A percentile compares a stretch with the other conserved stretches of the same genome.
These are phyloP conservation scores for Diabrotica undecimpunctata DNA, from an alignment of 1,140 invertebrate species.

Conservation along the genomic window DNA sequence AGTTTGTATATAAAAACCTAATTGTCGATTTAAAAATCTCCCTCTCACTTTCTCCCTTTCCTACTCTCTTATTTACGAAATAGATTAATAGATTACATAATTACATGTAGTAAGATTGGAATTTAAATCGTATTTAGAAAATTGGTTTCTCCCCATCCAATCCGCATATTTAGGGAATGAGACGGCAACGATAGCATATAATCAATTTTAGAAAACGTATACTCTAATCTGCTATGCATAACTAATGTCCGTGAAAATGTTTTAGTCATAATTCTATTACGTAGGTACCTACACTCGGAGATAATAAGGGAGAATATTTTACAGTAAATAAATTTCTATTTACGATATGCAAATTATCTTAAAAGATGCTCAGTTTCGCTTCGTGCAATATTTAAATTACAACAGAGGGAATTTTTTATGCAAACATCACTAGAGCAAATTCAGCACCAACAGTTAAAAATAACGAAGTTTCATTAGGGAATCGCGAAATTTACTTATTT, in stretches of 20 bases:
- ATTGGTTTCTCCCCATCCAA: no score
- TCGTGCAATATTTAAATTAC: conserved; percentile 8
- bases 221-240: conserved; percentile 37
- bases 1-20: no score
- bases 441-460: no score
- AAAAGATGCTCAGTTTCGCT: conserved; percentile 11
- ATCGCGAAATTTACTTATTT: no score
- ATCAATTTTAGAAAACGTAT: conserved; percentile 28
- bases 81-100: no score
- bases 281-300: conserved; percentile 10
- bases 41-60: no score
- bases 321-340: conserved; percentile 29
- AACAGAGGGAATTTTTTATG: conserved; percentile 7
- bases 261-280: conserved; percentile 36
- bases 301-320: conserved; percentile 26
- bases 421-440: background rate
- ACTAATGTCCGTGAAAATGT: conserved; percentile 36
- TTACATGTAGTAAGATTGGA: no score
- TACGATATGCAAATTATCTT: conserved; percentile 30
- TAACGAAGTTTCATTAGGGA: no score
- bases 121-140: no score
- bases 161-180: no score
- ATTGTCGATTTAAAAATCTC: no score
- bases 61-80: no score
- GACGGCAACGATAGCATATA: background rate